Evolutionary conservation across 2,888 invertebrate genomes (phyloP).

Genomic region (Amphipyra berbera): DNA sequence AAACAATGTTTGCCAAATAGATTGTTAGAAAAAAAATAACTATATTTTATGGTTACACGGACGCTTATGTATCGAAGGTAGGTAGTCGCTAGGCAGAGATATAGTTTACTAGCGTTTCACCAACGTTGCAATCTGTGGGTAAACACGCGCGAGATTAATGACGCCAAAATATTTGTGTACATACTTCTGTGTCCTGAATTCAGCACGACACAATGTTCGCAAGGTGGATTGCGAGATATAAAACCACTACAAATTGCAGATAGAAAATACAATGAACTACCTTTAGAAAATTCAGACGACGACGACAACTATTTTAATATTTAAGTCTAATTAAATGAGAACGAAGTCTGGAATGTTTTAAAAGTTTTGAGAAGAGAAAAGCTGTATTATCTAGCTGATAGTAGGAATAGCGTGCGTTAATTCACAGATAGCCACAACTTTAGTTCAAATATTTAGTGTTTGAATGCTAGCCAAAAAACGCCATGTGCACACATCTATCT

Average conservation of each 20-base stretch:
- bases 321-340: constrained; percentile 2
- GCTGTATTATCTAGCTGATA: constrained; percentile 2
- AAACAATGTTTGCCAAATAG: constrained; percentile 27
- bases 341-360: neutral
- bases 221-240: constrained; percentile 1
- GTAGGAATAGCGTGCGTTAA: constrained; percentile 5
- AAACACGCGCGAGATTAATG: constrained; percentile 42
- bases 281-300: constrained; percentile 1
- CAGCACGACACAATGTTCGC: constrained; percentile 5
- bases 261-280: neutral
- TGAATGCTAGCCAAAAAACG: constrained; percentile 26
- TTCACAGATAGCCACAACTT: constrained; percentile 11
- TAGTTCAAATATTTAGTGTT: constrained; percentile 18
- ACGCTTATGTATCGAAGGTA: neutral
- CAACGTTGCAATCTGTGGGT: constrained; percentile 23
- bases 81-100: constrained; percentile 22
- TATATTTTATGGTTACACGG: constrained; percentile 8
- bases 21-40: constrained; percentile 13
- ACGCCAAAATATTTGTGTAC: constrained; percentile 30
- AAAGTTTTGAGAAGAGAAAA: constrained; percentile 1
- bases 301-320: neutral
- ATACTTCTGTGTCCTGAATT: constrained; percentile 14
- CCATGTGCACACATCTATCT: constrained; percentile 13
- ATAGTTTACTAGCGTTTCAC: constrained; percentile 13
- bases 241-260: neutral